Base-by-base conservation (phyloP, 2,113 vertebrate species). In the Paradisaea rubra region DNA sequence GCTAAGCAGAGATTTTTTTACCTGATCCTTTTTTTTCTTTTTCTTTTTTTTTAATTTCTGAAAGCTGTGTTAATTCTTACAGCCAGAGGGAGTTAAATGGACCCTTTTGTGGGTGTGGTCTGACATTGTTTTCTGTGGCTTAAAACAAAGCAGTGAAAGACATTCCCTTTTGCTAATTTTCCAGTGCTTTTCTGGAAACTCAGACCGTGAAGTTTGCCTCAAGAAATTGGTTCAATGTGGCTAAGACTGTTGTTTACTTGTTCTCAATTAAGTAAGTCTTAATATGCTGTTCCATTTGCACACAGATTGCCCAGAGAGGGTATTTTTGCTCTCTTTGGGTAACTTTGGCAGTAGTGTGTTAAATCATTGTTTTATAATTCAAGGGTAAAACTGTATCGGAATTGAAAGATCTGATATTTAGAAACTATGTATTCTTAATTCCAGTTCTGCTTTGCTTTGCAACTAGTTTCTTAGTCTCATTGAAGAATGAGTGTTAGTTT, bases 101-200 rank as follows among this genome's bases (percentile, higher is more conserved):
- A 86, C 85, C 60, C 53, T 42, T 68, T 65, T 59, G 63, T 89
- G 87, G 87, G 81, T 91, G 91, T 71, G 84, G 91, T 69, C 78
- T 11, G 13, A 23, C 86, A 86, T 93, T 96, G 53, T 95, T 91
- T 94, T 97, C 96, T 95, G 95, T 96, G 96, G 95, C 69, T 87
- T 79, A 49, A 95, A 96, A 96, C 86, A 96, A 96, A 97, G 91
- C 80, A 94, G 87, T 49, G 54, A 59, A 81, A 97, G 93, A 86
- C 39, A 18, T 94, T 94, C 80, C 27, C 90, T 95, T 94, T 94
- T 97, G 73, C 80, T 95, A 49, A 44, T 83, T 96, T 97, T 97
- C 96, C 96, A 98, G 79, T 86, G 82, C 1, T 2, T 96, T 97
- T 98, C 95, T 97, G 96, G 96, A 96, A 98, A 98, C 82, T 95